Evolutionary conservation across 2,888 invertebrate genomes (phyloP), one percentile per base, ranked within the genome.

Genomic region (Spilarctia lutea): DNA sequence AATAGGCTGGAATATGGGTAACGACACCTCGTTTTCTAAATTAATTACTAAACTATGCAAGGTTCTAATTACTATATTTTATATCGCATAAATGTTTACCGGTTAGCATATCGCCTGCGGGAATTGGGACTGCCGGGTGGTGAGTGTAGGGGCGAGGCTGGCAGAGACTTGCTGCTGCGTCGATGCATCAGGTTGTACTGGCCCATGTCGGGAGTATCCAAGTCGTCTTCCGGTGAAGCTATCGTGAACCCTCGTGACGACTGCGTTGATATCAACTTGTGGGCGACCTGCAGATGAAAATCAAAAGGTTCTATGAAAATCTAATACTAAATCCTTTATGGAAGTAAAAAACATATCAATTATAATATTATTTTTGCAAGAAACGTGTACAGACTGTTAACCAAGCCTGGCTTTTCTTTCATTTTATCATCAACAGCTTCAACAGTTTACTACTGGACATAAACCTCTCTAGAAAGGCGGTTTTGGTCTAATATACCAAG

Each of bases 121-220:
- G 92, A 90, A 27, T 93, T 95, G 0, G 97, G 97, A 68, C 97
- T 97, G 39, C 93, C 90, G 27, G 91, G 93, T 0, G 97, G 97
- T 24, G 97, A 97, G 74, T 96, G 93, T 6, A 97, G 90, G 0
- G 98, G 98, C 1, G 97, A 97, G 0, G 96, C 96, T 0, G 98
- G 98, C 78, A 98, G 91, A 33, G 97, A 98, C 91, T 96, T 97
- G 89, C 97, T 98, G 78, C 97, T 97, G 78, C 97, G 96, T 2
- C 97, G 94, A 74, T 92, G 87, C 78, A 85, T 78, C 82, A 91
- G 83, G 85, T 90, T 81, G 90, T 92, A 94, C 65, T 85, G 86
- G 27, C 87, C 84, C n/a, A 87, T 77, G 60, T 89, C 86, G 20
- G 90, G 87, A 33, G 89, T 85, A 0, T 85, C 86, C 33, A 86